Percentiles rank a stretch among this genome's conserved stretches.
phyloP scores from a whole-genome alignment of 2,888 invertebrate species.

The Branchellion lobata region DNA sequence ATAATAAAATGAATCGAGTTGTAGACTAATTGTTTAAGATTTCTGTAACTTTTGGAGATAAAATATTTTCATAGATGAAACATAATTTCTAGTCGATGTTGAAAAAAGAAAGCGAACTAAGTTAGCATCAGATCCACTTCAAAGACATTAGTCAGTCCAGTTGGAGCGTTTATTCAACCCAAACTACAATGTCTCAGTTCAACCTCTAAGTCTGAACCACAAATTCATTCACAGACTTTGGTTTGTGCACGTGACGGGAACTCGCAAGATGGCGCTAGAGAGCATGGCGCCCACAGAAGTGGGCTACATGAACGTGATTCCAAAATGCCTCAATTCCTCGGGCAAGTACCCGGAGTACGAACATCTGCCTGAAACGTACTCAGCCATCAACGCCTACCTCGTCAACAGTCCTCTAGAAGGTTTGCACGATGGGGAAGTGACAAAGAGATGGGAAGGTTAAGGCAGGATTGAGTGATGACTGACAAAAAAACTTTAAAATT shows the following conservation, averaged over 20 bases:
- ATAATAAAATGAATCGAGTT: too few species aligned
- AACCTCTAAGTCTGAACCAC: constrained; percentile 52
- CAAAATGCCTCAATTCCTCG: constrained; percentile 52
- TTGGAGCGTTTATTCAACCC: constrained; percentile 51
- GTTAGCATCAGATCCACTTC: too few species aligned
- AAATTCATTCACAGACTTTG: constrained; percentile 47
- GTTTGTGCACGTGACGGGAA: constrained; percentile 49
- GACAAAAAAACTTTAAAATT: too few species aligned
- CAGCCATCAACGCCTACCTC: constrained; percentile 52
- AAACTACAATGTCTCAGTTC: constrained; percentile 50
- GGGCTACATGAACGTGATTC: constrained; percentile 54
- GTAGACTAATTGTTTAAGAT: too few species aligned
- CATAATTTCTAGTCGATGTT: too few species aligned
- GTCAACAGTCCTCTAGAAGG: constrained; percentile 52
- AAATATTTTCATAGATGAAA: too few species aligned
- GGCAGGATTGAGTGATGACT: too few species aligned
- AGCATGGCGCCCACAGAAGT: constrained; percentile 50
- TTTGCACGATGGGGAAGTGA: not conserved
- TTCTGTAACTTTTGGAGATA: too few species aligned
- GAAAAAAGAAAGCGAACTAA: too few species aligned
- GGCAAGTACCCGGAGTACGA: constrained; percentile 53
- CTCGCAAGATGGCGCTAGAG: constrained; percentile 45
- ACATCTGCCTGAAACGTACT: constrained; percentile 53
- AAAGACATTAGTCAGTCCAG: too few species aligned
- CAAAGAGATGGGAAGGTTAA: too few species aligned